These are phyloP conservation scores for Campylomormyrus tamandua DNA, from an alignment of 2,113 vertebrate species.

Conservation along the genomic window DNA sequence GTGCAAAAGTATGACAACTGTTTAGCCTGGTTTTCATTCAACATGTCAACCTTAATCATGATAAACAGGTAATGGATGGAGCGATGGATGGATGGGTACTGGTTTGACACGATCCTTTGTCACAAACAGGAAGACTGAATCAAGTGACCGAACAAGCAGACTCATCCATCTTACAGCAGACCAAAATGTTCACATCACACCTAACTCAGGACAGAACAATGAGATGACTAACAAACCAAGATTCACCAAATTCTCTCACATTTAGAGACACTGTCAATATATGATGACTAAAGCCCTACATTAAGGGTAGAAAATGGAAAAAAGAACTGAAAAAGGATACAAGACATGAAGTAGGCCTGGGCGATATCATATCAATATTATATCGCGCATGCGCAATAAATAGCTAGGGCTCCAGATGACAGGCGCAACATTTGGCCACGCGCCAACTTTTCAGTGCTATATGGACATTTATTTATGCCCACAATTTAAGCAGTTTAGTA, in stretches of 20 bases:
- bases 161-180: neutral
- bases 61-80: neutral
- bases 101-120: neutral
- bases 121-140: neutral
- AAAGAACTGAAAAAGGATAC: neutral
- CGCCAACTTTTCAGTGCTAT: too few species aligned
- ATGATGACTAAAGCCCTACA: neutral
- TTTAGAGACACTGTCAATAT: neutral
- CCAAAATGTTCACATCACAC: neutral
- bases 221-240: neutral
- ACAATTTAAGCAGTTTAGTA: too few species aligned
- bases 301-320: neutral
- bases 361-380: too few species aligned
- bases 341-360: neutral
- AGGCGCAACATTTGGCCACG: too few species aligned
- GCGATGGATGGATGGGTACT: neutral
- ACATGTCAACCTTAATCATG: neutral
- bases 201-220: neutral
- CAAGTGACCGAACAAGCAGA: neutral
- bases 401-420: too few species aligned
- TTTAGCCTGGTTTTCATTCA: neutral
- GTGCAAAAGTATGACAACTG: neutral
- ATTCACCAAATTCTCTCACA: neutral
- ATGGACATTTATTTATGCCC: too few species aligned
- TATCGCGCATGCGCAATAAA: too few species aligned